Evolutionary conservation across 2,113 vertebrate genomes (phyloP), one percentile per base, ranked within the genome.

Genomic region (Apus apus): DNA sequence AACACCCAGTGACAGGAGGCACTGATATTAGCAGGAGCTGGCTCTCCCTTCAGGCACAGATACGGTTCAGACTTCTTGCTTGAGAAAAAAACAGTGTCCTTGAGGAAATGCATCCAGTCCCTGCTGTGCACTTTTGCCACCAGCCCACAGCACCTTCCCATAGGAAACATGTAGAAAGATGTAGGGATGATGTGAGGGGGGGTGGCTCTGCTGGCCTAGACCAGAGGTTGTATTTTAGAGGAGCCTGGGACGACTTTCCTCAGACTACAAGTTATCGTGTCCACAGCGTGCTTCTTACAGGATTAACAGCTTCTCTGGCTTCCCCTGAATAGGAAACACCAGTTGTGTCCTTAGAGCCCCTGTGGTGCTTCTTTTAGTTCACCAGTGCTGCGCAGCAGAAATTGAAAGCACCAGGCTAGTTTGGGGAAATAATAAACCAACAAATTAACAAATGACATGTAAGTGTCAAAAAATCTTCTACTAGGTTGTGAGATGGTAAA

Each of bases 71-170:
- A 40, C 50, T 65, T 64, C 21, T 22, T 87, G 66, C 48, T 72
- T 20, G n/a, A 79, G 70, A 67, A 81, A 72, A 43, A 60, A 20
- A 2, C 2, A 34, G 15, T 1, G 6, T 71, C 30, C 65, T 40
- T 23, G 11, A 4, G 20, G 34, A 60, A 43, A 72, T 3, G 22
- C 32, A 86, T 15, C 45, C 54, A 64, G 46, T 45, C 36, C 60
- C 8, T 6, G 0, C 34, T 10, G 30, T 15, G 27, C 4, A 1
- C 9, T 9, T 20, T 38, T 3, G 0, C 2, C 34, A 19, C 19
- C 73, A 64, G 50, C 17, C 34, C 48, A 32, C 0, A 5, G 23
- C 34, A 61, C 50, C 46, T 46, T 78, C 65, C 73, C 30, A 23
- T 15, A 25, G 50, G 61, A 91, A 65, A 26, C 0, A 2, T 25